Conservation (phyloP, 2,888 invertebrate genomes). For the Shargacucullia verbasci region DNA sequence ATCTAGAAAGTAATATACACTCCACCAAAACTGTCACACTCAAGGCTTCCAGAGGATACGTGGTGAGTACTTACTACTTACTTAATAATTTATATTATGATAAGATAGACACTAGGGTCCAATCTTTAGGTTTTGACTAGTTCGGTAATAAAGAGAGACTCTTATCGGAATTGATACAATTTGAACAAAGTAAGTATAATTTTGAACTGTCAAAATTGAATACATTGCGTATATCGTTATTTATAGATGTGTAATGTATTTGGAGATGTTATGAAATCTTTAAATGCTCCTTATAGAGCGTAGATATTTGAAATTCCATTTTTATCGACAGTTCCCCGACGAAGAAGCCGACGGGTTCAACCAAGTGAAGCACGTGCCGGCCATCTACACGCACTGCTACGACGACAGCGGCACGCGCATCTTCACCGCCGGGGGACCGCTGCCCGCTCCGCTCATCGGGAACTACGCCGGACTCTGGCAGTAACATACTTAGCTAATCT, state of each 20-base stretch:
- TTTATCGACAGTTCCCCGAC: conserved; percentile 92
- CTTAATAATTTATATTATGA: no score
- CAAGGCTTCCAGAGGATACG: conserved; percentile 96
- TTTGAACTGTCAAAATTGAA: no score
- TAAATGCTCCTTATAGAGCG: no score
- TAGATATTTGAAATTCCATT: background rate
- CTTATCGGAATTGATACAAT: no score
- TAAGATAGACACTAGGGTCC: no score
- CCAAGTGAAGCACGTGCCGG: conserved; percentile 96
- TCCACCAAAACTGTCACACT: conserved; percentile 96
- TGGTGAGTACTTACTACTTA: no score
- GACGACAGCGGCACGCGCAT: conserved; percentile 97
- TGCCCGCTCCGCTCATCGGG: conserved; percentile 96
- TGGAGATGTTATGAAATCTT: no score
- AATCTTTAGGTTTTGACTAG: no score
- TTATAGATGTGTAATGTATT: no score
- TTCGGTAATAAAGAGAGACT: no score
- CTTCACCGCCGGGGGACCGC: conserved; percentile 98
- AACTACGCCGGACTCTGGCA: conserved; percentile 99
- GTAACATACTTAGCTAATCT: conserved; percentile 72
- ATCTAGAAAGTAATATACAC: conserved; percentile 96
- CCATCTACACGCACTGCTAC: conserved; percentile 99
- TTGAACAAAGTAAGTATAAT: no score
- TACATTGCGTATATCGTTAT: no score
- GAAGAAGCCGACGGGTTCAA: conserved; percentile 95